A percentile compares a stretch with the other conserved stretches of the same genome.
phyloP scores from a whole-genome alignment of 2,888 invertebrate species.

The Trichogramma evanescens region DNA sequence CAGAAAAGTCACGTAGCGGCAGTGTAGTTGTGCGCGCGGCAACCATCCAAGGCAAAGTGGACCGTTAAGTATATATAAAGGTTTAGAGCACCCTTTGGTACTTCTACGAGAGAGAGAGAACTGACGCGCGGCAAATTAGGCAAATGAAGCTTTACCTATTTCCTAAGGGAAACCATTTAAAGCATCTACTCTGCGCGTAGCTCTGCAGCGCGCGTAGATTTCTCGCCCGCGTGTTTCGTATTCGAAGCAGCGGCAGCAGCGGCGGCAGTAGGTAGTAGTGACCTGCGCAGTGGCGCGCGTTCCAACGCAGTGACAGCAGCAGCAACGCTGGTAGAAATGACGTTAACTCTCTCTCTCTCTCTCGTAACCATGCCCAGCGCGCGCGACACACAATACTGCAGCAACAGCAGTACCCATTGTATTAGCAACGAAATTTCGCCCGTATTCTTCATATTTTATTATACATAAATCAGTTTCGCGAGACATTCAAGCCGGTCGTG shows the following conservation, averaged over 20 bases:
- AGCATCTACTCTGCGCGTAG: conserved; percentile 20
- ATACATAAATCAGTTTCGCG: no score
- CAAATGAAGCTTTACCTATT: conserved; percentile 29
- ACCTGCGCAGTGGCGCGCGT: no score
- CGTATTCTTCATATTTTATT: no score
- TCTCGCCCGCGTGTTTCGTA: conserved; percentile 28
- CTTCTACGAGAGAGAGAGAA: not conserved
- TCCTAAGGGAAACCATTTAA: conserved; percentile 29
- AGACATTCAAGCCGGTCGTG: no score
- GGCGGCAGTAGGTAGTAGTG: conserved; percentile 25
- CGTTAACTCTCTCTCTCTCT: conserved; percentile 3
- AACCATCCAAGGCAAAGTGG: not conserved
- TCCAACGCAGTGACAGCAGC: not conserved
- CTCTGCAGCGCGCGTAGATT: conserved; percentile 24
- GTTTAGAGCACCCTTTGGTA: not conserved
- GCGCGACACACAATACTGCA: no score
- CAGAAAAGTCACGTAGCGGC: not conserved
- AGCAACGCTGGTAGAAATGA: conserved; percentile 11
- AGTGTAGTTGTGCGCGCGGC: not conserved
- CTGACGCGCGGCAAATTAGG: conserved; percentile 25
- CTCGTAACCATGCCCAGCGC: not conserved
- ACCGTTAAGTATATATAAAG: not conserved
- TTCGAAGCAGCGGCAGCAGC: conserved; percentile 18
- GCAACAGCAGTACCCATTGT: no score
- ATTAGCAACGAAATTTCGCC: no score